Base-by-base conservation (phyloP, 2,113 vertebrate species). In the Rhinolophus ferrumequinum region DNA sequence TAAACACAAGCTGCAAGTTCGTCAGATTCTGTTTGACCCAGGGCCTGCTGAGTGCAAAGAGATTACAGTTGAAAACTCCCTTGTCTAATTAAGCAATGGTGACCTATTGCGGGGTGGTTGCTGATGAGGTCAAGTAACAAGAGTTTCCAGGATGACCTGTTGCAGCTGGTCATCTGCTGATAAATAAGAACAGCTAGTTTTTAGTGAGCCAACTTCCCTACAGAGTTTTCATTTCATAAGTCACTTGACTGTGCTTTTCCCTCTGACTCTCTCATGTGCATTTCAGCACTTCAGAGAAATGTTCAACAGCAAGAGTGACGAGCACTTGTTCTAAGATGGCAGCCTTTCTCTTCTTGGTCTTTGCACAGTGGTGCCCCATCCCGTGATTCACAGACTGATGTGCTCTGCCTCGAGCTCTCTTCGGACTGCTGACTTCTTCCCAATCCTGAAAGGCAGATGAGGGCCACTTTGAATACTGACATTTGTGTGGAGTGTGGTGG, bases 11-110 rank as follows among this genome's bases (percentile, higher is more conserved):
- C 79, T 95, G 97, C 2, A 0, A 95, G 97, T 97, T 97, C 95
- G 97, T 96, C 82, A 98, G 97, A 98, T 96, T 97, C 92, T 97
- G 84, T 98, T 97, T 98, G 98, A 98, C 98, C 98, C 97, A 97
- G 97, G 90, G 97, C 97, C 97, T 97, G 94, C 97, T 93, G 98
- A 98, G 97, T 95, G 97, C 96, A 98, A 97, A 98, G 93, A 10
- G 19, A 98, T 98, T 98, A 97, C 58, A 58, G 90, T 95, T 94
- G 94, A 97, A 98, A 97, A 92, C 73, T 95, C 97, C 79, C 82
- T 2, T 86, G 95, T 97, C 97, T 98, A 96, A 91, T 24, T 58
- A 90, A 97, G 96, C 87, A 89, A 91, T 44, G 33, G 95, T 93
- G 96, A 98, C 97, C 97, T 98, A 96, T 79, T 97, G n/a, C 4